These are phyloP conservation scores for Gouania willdenowi DNA, from an alignment of 2,797 vertebrate genomes.

Conservation along the genomic window DNA sequence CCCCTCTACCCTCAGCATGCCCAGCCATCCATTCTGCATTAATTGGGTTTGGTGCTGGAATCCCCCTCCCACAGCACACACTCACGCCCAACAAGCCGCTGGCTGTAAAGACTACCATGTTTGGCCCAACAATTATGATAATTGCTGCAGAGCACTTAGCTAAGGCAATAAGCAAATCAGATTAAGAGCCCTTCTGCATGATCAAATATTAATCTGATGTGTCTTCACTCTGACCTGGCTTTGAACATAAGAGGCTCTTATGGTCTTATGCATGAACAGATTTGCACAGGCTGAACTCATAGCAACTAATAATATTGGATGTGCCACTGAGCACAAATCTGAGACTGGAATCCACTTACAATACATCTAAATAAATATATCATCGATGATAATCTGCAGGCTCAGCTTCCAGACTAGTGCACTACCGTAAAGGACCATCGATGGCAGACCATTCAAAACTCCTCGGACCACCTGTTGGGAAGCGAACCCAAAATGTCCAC, in stretches of 20 bases:
- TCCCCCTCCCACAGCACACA: conserved; percentile 75
- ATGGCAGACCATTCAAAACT: conserved; percentile 37
- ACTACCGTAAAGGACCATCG: conserved; percentile 58
- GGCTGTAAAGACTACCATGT: conserved; percentile 86
- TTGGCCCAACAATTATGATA: conserved; percentile 98
- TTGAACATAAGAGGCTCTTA: conserved; percentile 90
- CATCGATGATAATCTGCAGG: conserved; percentile 59
- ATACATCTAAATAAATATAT: conserved; percentile 83
- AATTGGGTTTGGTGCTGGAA: conserved; percentile 90
- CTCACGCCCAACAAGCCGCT: conserved; percentile 77
- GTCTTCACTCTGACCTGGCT: conserved; percentile 88
- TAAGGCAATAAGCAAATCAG: conserved; percentile 89
- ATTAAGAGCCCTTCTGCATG: conserved; percentile 92
- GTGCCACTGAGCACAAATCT: conserved; percentile 79
- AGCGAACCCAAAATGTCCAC: too few relatives aligned
- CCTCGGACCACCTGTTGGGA: too few relatives aligned
- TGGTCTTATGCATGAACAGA: conserved; percentile 95
- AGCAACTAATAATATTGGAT: conserved; percentile 90
- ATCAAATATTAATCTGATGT: conserved; percentile 98
- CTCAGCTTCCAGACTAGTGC: conserved; percentile 61
- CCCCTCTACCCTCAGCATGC: conserved; percentile 69
- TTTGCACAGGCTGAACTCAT: conserved; percentile 88
- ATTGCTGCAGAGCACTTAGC: conserved; percentile 92
- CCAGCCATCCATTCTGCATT: conserved; percentile 88
- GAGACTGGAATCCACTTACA: conserved; percentile 86